phyloP scores from a whole-genome alignment of 2,888 invertebrate genomes.

The Melanargia galathea region DNA sequence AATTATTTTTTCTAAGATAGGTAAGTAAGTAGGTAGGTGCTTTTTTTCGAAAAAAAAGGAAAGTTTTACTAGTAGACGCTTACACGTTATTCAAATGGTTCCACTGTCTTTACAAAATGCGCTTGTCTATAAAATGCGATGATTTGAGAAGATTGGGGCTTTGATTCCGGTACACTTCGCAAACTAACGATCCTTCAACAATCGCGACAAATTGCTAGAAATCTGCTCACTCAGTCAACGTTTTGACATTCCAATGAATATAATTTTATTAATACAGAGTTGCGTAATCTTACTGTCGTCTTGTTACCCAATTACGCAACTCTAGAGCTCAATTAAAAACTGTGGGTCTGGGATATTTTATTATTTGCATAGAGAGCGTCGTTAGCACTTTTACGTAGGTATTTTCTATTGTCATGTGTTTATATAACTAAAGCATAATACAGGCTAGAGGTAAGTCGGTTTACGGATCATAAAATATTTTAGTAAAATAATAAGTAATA shows the following conservation, averaged over 20 bases:
- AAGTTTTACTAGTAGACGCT: neutral
- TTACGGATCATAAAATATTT: neutral
- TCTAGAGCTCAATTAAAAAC: neutral
- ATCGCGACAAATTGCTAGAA: conserved; percentile 71
- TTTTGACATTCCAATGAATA: conserved; percentile 70
- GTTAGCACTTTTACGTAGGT: conserved; percentile 2
- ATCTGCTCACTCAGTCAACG: conserved; percentile 61
- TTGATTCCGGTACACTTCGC: conserved; percentile 78
- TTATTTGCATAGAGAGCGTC: conserved; percentile 14
- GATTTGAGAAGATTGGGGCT: conserved; percentile 59
- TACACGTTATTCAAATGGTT: conserved; percentile 13
- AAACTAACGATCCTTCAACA: conserved; percentile 71
- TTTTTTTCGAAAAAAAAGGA: neutral
- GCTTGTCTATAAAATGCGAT: conserved; percentile 33
- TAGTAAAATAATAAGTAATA: no score
- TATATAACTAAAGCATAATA: conserved; percentile 8
- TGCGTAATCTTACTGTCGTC: conserved; percentile 42
- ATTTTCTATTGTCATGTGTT: conserved; percentile 12
- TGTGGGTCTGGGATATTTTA: neutral
- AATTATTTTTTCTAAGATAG: neutral
- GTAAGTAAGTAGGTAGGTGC: no score
- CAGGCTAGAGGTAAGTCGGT: neutral
- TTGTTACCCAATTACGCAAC: neutral
- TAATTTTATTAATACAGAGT: conserved; percentile 55
- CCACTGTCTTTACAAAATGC: conserved; percentile 9